Evolutionary conservation across 2,113 vertebrate genomes (phyloP).

Genomic region (Geococcyx californianus): DNA sequence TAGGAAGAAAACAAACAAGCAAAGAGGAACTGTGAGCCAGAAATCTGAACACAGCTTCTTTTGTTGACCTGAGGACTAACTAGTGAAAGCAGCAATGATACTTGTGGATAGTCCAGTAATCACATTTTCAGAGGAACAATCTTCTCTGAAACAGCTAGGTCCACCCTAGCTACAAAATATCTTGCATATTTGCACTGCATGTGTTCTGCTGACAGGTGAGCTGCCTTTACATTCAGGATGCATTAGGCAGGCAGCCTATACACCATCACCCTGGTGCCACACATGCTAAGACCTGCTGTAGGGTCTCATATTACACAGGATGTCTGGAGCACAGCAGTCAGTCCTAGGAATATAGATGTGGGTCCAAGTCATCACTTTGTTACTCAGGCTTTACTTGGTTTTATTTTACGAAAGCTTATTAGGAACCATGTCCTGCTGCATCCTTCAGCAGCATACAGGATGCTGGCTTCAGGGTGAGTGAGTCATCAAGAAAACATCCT

Average conservation of each 20-base stretch:
- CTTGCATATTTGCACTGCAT: not conserved
- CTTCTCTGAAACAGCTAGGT: not conserved
- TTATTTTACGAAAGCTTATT: not conserved
- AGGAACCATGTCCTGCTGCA: not conserved
- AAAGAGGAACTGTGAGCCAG: not conserved
- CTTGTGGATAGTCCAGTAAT: not conserved
- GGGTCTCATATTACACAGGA: not conserved
- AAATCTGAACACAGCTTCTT: not conserved
- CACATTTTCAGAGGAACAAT: not conserved
- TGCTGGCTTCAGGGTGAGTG: not conserved
- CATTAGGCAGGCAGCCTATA: not conserved
- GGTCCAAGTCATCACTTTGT: not conserved
- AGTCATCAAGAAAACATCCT: not conserved
- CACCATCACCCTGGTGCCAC: not conserved
- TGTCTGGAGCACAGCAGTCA: accelerated
- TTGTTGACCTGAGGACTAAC: not conserved
- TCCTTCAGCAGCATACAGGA: not conserved
- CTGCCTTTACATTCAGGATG: not conserved
- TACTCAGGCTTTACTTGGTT: not conserved
- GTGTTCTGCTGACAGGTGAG: not conserved
- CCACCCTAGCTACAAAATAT: not conserved
- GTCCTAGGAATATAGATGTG: not conserved
- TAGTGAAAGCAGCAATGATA: not conserved
- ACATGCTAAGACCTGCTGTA: not conserved
- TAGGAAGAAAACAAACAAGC: not conserved